Evolutionary conservation across 92 coral and sea anemone species (phyloP), one percentile per base, ranked within the genome.

Genomic region (Porites divaricata): DNA sequence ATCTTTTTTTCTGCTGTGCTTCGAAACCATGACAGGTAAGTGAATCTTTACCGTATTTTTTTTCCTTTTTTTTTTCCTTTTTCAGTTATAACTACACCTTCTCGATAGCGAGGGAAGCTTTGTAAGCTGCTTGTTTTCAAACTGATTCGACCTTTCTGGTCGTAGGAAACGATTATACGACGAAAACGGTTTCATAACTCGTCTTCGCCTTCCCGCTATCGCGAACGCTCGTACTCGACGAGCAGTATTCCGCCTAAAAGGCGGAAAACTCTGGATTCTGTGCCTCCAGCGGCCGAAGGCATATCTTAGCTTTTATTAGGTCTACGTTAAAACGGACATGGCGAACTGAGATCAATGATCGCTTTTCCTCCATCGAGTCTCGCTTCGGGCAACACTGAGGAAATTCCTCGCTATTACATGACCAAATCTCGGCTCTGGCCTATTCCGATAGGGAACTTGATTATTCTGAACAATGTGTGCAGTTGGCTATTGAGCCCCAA

Each of bases 1-100:
- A 65, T 65, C 70, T 65, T 20, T 22, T 65, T 65, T 72, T 72
- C 58, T 53, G 58, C 58, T 53, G 58, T 53, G 58, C 70, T 66
- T 23, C 26, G 49, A 66, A 66, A 21, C 70, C 41, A 20, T 66
- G 2, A 21, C 79, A 74, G 65, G 79, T 74, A 74, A 53, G 48
- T 53, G 64, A 54, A 22, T 2, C 21, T 54, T 53, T 53, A 53
- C 14, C 59, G 19, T 0, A 53, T 3, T 26, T 52, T 21, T 9
- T 22, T 54, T 53, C 26, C 14, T 10, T 1, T 4, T 1, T 11
- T 8, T 68, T 53, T 56, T 74, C 57, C 79, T 51, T 49, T 74
- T 54, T 74, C 79, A 57, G 66, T 66, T 74, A 9, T 3, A 54
- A 1, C 48, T 56, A 74, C 78, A 74, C 22, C 63, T 28, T 28